phyloP scores from a whole-genome alignment of 2,888 invertebrate species.

The Siphlonurus alternatus region DNA sequence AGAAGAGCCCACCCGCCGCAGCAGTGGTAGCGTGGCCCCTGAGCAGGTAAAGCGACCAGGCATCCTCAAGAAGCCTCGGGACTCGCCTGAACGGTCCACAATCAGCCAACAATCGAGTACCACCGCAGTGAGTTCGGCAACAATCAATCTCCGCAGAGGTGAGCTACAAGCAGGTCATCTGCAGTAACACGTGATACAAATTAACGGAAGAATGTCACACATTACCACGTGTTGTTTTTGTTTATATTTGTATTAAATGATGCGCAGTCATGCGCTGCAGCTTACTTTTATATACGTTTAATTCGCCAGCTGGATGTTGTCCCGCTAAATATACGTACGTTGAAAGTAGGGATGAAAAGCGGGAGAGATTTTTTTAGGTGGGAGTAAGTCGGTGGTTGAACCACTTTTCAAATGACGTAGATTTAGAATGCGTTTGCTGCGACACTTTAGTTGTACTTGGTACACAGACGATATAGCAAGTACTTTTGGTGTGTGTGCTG shows the following conservation, averaged over 20 bases:
- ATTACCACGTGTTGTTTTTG: neutral
- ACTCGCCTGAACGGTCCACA: slow-evolving; percentile 2
- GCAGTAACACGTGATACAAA: no score
- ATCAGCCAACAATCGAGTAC: slow-evolving; percentile 5
- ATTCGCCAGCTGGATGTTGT: neutral
- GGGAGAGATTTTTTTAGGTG: neutral
- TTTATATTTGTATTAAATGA: neutral
- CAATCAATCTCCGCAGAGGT: neutral
- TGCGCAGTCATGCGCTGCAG: neutral
- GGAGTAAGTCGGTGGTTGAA: neutral
- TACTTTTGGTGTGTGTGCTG: neutral
- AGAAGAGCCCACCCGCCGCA: neutral
- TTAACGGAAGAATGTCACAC: no score
- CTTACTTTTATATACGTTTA: neutral
- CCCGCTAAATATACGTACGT: neutral
- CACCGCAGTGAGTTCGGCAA: slow-evolving; percentile 17
- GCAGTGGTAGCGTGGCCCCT: neutral
- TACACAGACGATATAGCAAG: no score
- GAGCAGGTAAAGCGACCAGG: slow-evolving; percentile 11
- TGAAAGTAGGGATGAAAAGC: neutral
- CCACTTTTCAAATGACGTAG: neutral
- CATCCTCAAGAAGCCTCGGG: slow-evolving; percentile 17
- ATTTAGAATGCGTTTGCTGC: neutral
- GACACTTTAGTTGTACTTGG: neutral
- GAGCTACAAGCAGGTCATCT: no score